These are phyloP conservation scores for Heliconius congener DNA, from an alignment of 1,140 invertebrate genomes.

Conservation along the genomic window DNA sequence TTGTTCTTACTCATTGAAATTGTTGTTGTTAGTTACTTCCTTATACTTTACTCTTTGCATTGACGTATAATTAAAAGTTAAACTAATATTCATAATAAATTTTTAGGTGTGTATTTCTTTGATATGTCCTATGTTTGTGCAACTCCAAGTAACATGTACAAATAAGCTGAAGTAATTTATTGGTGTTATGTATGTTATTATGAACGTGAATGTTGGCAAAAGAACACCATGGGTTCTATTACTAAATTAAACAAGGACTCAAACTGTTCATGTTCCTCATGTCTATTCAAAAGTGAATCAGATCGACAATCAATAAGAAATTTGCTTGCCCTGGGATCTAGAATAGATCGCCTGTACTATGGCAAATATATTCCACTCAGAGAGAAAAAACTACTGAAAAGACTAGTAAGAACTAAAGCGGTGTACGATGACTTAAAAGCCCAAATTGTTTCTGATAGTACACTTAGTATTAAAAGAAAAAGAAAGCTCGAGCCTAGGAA, in stretches of 20 bases:
- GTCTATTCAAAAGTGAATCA: constrained; percentile 46
- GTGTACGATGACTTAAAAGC: constrained; percentile 57
- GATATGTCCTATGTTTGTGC: constrained; percentile 22
- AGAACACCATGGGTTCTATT: constrained; percentile 47
- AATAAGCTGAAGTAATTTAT: not conserved
- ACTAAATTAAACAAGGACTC: constrained; percentile 22
- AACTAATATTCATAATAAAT: constrained; percentile 1
- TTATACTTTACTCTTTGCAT: not conserved
- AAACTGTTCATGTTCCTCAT: constrained; percentile 51
- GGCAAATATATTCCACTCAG: constrained; percentile 53
- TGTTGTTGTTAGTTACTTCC: no score
- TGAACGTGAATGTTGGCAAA: constrained; percentile 28
- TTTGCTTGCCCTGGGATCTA: constrained; percentile 43
- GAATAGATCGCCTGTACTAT: constrained; percentile 49
- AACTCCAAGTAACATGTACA: not conserved
- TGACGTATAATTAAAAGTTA: not conserved
- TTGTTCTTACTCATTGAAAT: no score
- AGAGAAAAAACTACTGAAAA: constrained; percentile 53
- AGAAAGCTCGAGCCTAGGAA: constrained; percentile 34
- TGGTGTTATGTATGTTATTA: not conserved
- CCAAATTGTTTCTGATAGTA: constrained; percentile 51
- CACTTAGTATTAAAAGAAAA: constrained; percentile 41
- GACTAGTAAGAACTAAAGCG: constrained; percentile 56
- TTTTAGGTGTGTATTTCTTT: constrained; percentile 34
- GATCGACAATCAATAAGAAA: constrained; percentile 42